phyloP scores from a whole-genome alignment of 2,113 vertebrate species.

The Macrotis lagotis region DNA sequence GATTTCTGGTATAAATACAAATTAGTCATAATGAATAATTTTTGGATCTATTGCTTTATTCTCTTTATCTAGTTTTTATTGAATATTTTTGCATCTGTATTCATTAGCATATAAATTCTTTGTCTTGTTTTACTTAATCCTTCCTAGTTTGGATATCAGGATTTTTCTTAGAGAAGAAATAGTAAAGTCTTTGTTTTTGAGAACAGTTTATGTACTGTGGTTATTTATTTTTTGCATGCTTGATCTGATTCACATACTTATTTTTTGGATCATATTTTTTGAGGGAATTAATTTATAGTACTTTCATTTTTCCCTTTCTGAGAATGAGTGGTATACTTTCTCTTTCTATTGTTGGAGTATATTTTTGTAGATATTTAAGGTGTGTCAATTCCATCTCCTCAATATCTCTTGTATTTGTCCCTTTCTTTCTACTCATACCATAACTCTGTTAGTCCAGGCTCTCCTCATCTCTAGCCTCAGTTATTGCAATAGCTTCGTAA shows the following conservation, averaged over 20 bases:
- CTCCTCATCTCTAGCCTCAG: neutral
- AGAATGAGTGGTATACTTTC: neutral
- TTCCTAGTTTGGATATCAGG: neutral
- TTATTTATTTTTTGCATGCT: neutral
- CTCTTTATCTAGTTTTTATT: neutral
- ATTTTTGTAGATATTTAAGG: neutral
- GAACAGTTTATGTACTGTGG: neutral
- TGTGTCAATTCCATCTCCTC: neutral
- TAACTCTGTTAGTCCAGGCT: neutral
- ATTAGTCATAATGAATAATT: neutral
- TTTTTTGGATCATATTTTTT: neutral
- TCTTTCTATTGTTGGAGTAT: neutral
- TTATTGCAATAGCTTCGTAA: neutral
- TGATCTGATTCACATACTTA: neutral
- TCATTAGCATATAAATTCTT: neutral
- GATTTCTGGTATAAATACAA: neutral
- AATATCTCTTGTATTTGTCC: neutral
- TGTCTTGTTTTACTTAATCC: too few relatives aligned
- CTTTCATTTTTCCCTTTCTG: neutral
- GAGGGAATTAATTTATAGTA: neutral
- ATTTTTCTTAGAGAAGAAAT: neutral
- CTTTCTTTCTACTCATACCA: neutral
- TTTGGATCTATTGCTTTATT: neutral
- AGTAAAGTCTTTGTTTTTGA: neutral
- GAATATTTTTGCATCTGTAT: neutral